Percentiles rank a stretch among this genome's conserved stretches.
Evolutionary conservation across 1,140 invertebrate genomes (phyloP).

Genomic region (Belonocnema kinseyi): DNA sequence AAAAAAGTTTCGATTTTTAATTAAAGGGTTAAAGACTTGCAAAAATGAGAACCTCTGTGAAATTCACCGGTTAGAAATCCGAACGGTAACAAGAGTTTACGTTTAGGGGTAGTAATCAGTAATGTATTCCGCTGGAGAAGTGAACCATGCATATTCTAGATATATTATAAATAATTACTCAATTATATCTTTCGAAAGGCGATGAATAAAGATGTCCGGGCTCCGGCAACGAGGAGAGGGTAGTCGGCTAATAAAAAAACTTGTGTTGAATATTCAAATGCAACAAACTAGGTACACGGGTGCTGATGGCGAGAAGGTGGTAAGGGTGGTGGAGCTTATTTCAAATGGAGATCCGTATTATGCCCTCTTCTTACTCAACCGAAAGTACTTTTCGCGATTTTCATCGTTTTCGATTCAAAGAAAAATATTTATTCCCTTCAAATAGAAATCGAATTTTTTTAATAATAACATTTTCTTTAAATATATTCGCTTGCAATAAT

Average conservation of each 20-base stretch:
- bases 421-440: not conserved
- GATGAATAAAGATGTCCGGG: slow-evolving; percentile 75
- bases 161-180: slow-evolving; percentile 78
- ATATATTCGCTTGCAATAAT: no score
- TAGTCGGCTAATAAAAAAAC: slow-evolving; percentile 73
- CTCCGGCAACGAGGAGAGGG: slow-evolving; percentile 62
- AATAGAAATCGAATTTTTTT: not conserved
- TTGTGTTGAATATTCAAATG: slow-evolving; percentile 75
- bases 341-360: slow-evolving; percentile 76
- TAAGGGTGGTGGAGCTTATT: slow-evolving; percentile 70
- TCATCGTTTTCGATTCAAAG: not conserved
- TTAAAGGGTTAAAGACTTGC: slow-evolving; percentile 1
- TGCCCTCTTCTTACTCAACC: slow-evolving; percentile 66
- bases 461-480: no score
- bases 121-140: slow-evolving; percentile 72
- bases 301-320: slow-evolving; percentile 49
- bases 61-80: slow-evolving; percentile 62
- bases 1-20: no score
- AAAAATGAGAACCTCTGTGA: slow-evolving; percentile 53
- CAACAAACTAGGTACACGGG: slow-evolving; percentile 75
- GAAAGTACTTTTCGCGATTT: slow-evolving; percentile 65
- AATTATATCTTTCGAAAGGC: slow-evolving; percentile 77
- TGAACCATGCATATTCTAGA: slow-evolving; percentile 77
- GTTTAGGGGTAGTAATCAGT: slow-evolving; percentile 73
- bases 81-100: slow-evolving; percentile 71